Evolutionary conservation across 2,113 vertebrate species (phyloP).

Genomic region (Genyomyrus donnyi): DNA sequence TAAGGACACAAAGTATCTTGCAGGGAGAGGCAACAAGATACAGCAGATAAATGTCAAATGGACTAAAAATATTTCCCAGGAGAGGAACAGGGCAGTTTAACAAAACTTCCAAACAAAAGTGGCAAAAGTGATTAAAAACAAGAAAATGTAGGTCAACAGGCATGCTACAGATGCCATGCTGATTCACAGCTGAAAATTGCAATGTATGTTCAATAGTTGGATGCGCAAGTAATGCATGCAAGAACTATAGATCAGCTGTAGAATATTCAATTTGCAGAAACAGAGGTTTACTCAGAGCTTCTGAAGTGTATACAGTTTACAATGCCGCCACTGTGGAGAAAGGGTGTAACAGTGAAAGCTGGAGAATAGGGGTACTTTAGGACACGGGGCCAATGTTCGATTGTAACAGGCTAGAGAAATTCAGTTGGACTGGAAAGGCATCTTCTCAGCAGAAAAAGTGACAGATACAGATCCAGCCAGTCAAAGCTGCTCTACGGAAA

Average conservation of each 20-base stretch:
- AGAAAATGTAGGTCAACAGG: neutral
- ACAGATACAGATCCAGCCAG: neutral
- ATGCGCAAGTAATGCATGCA: neutral
- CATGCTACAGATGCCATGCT: neutral
- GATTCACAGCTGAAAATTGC: neutral
- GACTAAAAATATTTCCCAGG: neutral
- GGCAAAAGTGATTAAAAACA: neutral
- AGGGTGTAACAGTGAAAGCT: neutral
- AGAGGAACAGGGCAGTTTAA: neutral
- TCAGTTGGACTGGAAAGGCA: neutral
- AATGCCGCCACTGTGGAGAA: neutral
- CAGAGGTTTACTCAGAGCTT: neutral
- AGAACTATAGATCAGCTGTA: neutral
- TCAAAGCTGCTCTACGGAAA: neutral
- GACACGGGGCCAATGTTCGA: neutral
- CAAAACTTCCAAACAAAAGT: neutral
- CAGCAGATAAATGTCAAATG: neutral
- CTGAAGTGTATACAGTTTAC: neutral
- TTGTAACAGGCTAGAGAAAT: neutral
- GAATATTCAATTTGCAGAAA: neutral
- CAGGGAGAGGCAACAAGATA: neutral
- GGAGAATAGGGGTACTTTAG: neutral
- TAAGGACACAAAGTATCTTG: neutral
- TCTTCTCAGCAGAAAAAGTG: neutral
- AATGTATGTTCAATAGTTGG: neutral